Base-by-base conservation (phyloP, 2,888 invertebrate species). In the Cephus pygmeus region DNA sequence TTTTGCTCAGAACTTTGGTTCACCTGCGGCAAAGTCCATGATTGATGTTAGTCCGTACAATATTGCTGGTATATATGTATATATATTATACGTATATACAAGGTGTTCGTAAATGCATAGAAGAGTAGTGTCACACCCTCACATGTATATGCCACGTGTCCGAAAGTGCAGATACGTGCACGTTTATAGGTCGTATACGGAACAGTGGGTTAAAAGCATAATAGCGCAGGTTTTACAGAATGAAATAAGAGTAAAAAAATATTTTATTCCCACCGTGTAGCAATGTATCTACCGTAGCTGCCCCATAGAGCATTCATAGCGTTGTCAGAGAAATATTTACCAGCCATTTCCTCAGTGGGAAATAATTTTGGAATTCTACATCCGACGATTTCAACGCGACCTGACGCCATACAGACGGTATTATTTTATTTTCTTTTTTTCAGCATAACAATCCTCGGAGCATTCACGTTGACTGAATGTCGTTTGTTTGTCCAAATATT, bases 21-120 rank as follows among this genome's bases (percentile, higher is more conserved):
- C 71, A 71, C 71, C 71, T 34, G 71, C 31, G 71, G 71, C 4
- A 91, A 91, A 84, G 94, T 94, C 9, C 90, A 93, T 83, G 95
- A 84, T 85, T 83, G 84, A 85, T 84, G 80, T 80, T 78, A 78
- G 79, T 78, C 79, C 73, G 78, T 73, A 79, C 81, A 80, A 84
- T 80, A 79, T 85, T 81, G 79, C 69, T 75, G 69, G 75, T 74
- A 76, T 80, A 85, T 33, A n/a, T 15, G 71, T 73, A 74, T 77
- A 73, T 76, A 78, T 78, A 77, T 76, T 79, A 82, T 78, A 73
- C 77, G 23, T 23, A 56, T 9, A 56, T 56, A 23, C 23, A 56
- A 56, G 56, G 71, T 34, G 71, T 71, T 31, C 34, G 71, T 71
- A 71, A 31, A 71, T 71, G 4, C 71, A 34, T 33, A 23, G 33